Base-by-base conservation (phyloP, 35 echinoderm and acorn worm species). In the Patiria miniata region DNA sequence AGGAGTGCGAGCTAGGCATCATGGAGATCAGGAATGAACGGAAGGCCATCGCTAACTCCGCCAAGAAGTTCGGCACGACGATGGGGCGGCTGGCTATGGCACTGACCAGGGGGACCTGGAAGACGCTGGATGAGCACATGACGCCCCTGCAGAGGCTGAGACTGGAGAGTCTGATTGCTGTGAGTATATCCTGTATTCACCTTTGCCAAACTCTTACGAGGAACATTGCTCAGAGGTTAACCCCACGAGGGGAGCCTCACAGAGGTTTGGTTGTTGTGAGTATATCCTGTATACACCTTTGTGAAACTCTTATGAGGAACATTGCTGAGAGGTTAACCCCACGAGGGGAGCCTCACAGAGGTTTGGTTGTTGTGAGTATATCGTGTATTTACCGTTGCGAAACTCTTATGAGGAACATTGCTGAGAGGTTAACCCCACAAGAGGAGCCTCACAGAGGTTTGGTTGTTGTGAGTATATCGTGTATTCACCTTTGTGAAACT, bases 1-100 rank as follows among this genome's bases (percentile, higher is more conserved):
- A 91, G 54, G 95, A 97, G 65, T 97, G 95, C 44, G 95, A 97
- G 52, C 81, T 97, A 9, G 95, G 95, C n/a, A 97, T 97, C 77
- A 60, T 80, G 39, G 95, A 97, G 81, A 90, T 97, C 8, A 84
- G 91, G 16, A 94, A 91, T 54, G 95, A 97, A 21, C 81, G 95
- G 2, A 91, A 93, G 60, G 95, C 95, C 39, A 82, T 97, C n/a
- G 80, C 89, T 1, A 97, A 97, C 40, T 55, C 95, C 8, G 51
- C 85, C 58, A 97, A 97, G 92, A 97, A 94, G 85, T 97, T 97
- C 91, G 54, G 85, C 5, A 94, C 84, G 29, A 91, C 77, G 40
- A 87, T 94, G 85, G 77, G 76, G 14, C 77, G 92, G 39, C 36
- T 97, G 73, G 79, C 92, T 4, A 81, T 85, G 19, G 88, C 91